Percentiles rank a stretch among this genome's conserved stretches.
Conservation (phyloP, 1,140 invertebrate species). For the Pseudoatta argentina region DNA sequence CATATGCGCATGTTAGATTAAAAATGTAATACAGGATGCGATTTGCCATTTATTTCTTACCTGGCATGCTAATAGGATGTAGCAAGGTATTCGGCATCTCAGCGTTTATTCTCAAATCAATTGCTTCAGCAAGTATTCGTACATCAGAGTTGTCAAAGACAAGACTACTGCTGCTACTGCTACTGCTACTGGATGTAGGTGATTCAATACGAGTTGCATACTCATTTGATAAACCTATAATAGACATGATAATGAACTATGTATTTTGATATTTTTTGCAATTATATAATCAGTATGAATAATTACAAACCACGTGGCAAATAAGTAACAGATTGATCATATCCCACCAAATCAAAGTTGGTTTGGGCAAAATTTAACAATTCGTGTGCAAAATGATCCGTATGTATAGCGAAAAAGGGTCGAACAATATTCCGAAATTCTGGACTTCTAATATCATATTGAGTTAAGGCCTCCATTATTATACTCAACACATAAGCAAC, state of each 20-base stretch:
- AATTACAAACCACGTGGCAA: conserved; percentile 59
- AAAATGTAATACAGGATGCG: not conserved
- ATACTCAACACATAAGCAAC: conserved; percentile 89
- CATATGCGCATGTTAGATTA: not conserved
- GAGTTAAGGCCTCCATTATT: conserved; percentile 90
- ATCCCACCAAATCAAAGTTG: conserved; percentile 93
- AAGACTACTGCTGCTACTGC: conserved; percentile 71
- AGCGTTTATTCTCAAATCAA: conserved; percentile 72
- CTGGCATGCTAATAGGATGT: conserved; percentile 76
- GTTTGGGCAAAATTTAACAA: conserved; percentile 94
- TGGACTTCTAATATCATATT: conserved; percentile 90
- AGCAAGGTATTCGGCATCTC: conserved; percentile 68
- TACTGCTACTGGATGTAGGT: conserved; percentile 67
- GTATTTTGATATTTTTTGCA: not conserved
- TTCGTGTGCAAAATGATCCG: conserved; percentile 96
- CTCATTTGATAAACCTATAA: conserved; percentile 75
- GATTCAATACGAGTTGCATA: conserved; percentile 74
- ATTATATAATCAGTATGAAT: conserved; percentile 12
- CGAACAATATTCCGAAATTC: conserved; percentile 90
- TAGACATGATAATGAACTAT: not conserved
- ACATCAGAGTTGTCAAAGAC: conserved; percentile 79
- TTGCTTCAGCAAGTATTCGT: conserved; percentile 75
- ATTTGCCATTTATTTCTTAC: conserved; percentile 49
- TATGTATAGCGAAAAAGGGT: conserved; percentile 88
- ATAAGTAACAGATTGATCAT: conserved; percentile 88